Base-by-base conservation (phyloP, 2,113 vertebrate species). In the Ardeotis arabs region DNA sequence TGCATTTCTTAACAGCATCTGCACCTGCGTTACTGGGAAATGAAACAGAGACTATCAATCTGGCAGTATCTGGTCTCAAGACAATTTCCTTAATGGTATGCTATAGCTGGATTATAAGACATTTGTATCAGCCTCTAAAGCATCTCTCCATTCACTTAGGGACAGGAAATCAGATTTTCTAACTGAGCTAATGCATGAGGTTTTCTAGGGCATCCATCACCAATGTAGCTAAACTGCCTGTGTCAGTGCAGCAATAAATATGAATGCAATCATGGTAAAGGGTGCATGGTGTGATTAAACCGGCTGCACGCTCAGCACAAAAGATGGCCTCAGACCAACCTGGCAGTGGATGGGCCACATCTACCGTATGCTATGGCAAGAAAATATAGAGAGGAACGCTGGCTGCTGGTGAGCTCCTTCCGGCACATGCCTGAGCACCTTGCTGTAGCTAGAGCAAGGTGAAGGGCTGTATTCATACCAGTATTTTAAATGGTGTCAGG, bases 41-140 rank as follows among this genome's bases (percentile, higher is more conserved):
- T 63, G 91, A 87, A 87, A 69, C 15, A 33, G 66, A 56, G 58
- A 58, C 95, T 63, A 92, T 95, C 90, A 93, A 68, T 95, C 95
- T 95, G 76, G 62, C 70, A 69, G 62, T 53, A 66, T 82, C 81
- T 95, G 47, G 37, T 92, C 96, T 84, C 93, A 76, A 94, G 81
- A 83, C 91, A 96, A 96, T 97, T 84, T 95, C 63, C 84, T 86
- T 96, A 96, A 95, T 96, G 96, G 84, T 56, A 47, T 74, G 31
- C 55, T 76, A 12, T 72, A 83, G 84, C 81, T 93, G 66, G 50
- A 85, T 95, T 94, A 70, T 19, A 39, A 87, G n/a, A 60, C 87
- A 87, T 82, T 88, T 91, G 70, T 88, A 89, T 92, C 81, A 53
- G 87, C 4, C 0, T 90, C 73, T 90, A 70, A 89, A 96, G 60